phyloP scores from a whole-genome alignment of 2,888 invertebrate genomes.

The Drosophila nr. perissopoda region DNA sequence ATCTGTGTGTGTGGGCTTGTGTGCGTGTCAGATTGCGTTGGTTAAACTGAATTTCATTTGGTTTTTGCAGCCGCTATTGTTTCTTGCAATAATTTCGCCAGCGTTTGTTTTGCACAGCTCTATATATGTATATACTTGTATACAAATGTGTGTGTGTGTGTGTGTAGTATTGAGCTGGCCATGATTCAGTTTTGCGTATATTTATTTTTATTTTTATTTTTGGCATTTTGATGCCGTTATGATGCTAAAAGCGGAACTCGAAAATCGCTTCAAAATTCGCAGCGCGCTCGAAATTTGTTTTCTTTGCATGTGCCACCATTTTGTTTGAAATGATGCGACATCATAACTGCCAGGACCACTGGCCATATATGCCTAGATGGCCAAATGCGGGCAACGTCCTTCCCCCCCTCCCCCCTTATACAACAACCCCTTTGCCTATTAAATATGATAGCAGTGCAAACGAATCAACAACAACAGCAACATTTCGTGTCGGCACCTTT shows the following conservation, averaged over 20 bases:
- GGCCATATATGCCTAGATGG: slow-evolving; percentile 6
- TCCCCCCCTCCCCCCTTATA: no score
- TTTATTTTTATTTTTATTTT: slow-evolving; percentile 10
- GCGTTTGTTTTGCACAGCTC: slow-evolving; percentile 17
- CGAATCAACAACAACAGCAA: slow-evolving; percentile 43
- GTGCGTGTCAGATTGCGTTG: slow-evolving; percentile 24
- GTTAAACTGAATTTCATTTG: slow-evolving; percentile 76
- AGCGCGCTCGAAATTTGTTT: slow-evolving; percentile 56
- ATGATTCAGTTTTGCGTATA: background rate
- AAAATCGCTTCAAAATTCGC: slow-evolving; percentile 28
- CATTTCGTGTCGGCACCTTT: slow-evolving; percentile 27
- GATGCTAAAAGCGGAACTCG: slow-evolving; percentile 12
- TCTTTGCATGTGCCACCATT: slow-evolving; percentile 56
- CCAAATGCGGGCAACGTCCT: background rate
- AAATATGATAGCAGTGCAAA: slow-evolving; percentile 71
- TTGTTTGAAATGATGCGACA: slow-evolving; percentile 66
- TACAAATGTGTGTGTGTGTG: background rate
- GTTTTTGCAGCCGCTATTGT: slow-evolving; percentile 53
- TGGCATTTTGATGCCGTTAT: slow-evolving; percentile 20
- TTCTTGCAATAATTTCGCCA: slow-evolving; percentile 39
- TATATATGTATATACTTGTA: background rate
- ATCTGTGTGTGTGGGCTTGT: slow-evolving; percentile 4
- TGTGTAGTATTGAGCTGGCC: slow-evolving; percentile 3
- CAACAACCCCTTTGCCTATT: slow-evolving; percentile 45
- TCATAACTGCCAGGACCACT: slow-evolving; percentile 54